Evolutionary conservation across 92 coral and sea anemone species (phyloP).

Genomic region (Porites divaricata): DNA sequence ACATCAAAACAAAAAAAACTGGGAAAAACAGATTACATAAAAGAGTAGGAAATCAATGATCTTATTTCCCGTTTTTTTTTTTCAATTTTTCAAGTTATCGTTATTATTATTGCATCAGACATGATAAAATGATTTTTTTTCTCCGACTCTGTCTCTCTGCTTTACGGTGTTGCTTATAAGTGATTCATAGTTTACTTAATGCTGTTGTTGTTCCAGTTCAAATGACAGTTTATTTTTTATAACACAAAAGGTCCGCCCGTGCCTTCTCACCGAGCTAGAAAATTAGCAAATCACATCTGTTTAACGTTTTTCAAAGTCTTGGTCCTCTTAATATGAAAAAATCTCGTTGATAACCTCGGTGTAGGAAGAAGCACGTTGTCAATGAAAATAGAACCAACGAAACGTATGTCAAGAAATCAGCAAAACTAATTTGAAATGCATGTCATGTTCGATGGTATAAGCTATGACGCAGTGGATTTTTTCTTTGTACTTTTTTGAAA

Average conservation of each 20-base stretch:
- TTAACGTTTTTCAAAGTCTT: not conserved
- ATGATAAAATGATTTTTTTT: too few relatives aligned
- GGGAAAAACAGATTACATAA: too few relatives aligned
- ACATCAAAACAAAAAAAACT: too few relatives aligned
- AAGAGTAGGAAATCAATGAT: too few relatives aligned
- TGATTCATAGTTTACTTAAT: too few relatives aligned
- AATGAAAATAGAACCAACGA: not conserved
- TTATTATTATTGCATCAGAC: too few relatives aligned
- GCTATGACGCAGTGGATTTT: not conserved
- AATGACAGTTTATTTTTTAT: not conserved
- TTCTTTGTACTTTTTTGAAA: constrained; percentile 2
- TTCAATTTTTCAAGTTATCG: too few relatives aligned
- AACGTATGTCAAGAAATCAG: not conserved
- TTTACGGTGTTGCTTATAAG: not conserved
- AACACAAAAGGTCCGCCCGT: not conserved
- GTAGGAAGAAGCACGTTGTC: not conserved
- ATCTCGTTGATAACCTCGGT: not conserved
- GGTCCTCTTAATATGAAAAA: not conserved
- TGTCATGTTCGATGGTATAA: not conserved
- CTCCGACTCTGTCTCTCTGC: not conserved
- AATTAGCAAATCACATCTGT: not conserved
- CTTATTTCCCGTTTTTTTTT: too few relatives aligned
- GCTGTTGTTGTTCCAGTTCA: not conserved
- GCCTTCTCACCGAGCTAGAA: not conserved
- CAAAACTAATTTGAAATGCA: not conserved